A percentile compares a stretch with the other conserved stretches of the same genome.
These are phyloP conservation scores for Germaria angustata DNA, from an alignment of 2,888 invertebrate genomes.

Conservation along the genomic window DNA sequence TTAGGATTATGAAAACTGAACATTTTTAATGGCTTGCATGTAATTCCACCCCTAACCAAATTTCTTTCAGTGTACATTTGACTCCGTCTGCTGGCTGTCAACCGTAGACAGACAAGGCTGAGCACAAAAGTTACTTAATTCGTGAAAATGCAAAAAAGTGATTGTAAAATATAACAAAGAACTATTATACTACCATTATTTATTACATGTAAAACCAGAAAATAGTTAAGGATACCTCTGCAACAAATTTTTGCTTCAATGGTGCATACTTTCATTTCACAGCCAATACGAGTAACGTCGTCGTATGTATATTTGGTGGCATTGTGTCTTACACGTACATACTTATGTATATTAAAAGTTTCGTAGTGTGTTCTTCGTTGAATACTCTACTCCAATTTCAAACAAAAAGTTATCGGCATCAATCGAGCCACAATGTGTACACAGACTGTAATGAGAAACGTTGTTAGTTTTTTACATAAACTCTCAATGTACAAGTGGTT, in stretches of 20 bases:
- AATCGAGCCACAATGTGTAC: neutral
- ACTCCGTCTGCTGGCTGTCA: conserved; percentile 20
- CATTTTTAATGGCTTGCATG: conserved; percentile 34
- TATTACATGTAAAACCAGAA: conserved; percentile 6
- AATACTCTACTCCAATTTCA: conserved; percentile 75
- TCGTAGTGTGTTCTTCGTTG: conserved; percentile 63
- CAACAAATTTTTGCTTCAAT: neutral
- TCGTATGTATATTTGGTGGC: conserved; percentile 13
- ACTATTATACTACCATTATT: no score
- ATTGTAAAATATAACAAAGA: neutral
- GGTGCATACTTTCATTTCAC: no score
- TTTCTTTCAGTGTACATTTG: neutral
- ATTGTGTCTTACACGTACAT: conserved; percentile 43
- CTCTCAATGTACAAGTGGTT: neutral
- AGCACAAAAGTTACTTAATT: conserved; percentile 64
- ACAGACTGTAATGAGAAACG: conserved; percentile 4
- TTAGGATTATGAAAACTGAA: conserved; percentile 13
- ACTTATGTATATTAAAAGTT: neutral
- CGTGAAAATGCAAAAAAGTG: neutral
- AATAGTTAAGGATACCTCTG: neutral
- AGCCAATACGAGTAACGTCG: no score
- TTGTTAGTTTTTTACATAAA: conserved; percentile 1
- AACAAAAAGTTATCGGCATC: conserved; percentile 64
- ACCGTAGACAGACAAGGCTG: neutral
- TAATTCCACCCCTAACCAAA: neutral